Percentiles rank a stretch among this genome's conserved stretches.
phyloP scores from a whole-genome alignment of 2,797 vertebrate species.

The Vultur gryphus region DNA sequence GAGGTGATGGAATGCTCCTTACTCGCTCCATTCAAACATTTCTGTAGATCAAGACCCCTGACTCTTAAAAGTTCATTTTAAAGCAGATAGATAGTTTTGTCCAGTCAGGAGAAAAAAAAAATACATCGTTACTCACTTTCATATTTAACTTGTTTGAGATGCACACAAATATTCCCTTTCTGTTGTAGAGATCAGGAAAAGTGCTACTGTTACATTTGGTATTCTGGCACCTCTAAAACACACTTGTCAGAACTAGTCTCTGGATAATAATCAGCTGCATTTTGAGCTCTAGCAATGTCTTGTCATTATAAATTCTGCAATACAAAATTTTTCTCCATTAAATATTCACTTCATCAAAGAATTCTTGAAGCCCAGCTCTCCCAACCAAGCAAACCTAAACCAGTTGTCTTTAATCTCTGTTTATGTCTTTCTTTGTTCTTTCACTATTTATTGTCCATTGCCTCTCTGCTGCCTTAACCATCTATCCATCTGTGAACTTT shows the following conservation, averaged over 20 bases:
- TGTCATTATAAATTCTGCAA: background rate
- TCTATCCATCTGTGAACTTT: background rate
- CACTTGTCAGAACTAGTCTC: background rate
- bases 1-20: background rate
- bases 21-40: background rate
- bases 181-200: background rate
- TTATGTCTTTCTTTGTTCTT: background rate
- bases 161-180: background rate
- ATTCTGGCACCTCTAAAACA: background rate
- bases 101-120: background rate
- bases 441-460: background rate
- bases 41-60: background rate
- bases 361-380: background rate
- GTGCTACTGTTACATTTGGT: background rate
- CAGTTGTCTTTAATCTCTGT: background rate
- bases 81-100: background rate
- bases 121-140: background rate
- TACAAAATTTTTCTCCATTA: background rate
- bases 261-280: background rate
- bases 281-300: background rate
- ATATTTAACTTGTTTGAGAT: background rate
- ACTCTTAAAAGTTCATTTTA: background rate
- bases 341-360: background rate
- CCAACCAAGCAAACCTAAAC: background rate
- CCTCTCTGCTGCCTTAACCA: background rate